Evolutionary conservation across 2,113 vertebrate genomes (phyloP), one percentile per base, ranked within the genome.

Genomic region (Lepisosteus osseus): DNA sequence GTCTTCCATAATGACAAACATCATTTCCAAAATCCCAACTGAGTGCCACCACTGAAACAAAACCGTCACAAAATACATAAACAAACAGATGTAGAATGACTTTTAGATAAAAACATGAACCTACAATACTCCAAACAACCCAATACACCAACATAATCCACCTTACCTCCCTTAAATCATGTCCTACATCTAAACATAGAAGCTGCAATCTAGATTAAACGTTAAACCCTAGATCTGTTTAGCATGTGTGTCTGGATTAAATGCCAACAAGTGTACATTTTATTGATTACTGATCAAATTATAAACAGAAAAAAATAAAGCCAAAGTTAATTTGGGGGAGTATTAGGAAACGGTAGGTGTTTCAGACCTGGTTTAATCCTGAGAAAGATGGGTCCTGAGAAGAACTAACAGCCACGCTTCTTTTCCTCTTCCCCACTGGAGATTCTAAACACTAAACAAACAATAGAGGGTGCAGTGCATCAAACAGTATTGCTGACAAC

Each of bases 311-410:
- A 7, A 42, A 29, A 15, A 69, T 7, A 61, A 59, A 17, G 67
- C 47, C 42, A 70, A 73, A 72, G 54, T 86, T 79, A 75, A 88
- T 87, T 87, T 85, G 95, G 95, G 93, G 90, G 95, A 93, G 89
- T 88, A 93, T 93, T 96, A 98, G 95, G 93, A 97, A 94, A 95
- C 92, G 92, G 90, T 94, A 77, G 79, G 73, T 74, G 79, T 76
- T 93, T 97, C 97, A 99, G 97, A 99, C 97, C 97, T 99, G 97
- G 96, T 99, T 98, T 98, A 99, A 98, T 99, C 96, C 97, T 98
- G 97, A 99, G 97, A 99, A 99, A 99, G 97, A 97, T 97, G 97
- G 96, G 92, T 99, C 97, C 95, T 98, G 97, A 99, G 96, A 98
- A 96, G 97, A 96, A 96, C 97, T 99, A 99, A 99, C 96, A 98